Conservation (phyloP, 2,113 vertebrate genomes). For the Illadopsis cleaveri region DNA sequence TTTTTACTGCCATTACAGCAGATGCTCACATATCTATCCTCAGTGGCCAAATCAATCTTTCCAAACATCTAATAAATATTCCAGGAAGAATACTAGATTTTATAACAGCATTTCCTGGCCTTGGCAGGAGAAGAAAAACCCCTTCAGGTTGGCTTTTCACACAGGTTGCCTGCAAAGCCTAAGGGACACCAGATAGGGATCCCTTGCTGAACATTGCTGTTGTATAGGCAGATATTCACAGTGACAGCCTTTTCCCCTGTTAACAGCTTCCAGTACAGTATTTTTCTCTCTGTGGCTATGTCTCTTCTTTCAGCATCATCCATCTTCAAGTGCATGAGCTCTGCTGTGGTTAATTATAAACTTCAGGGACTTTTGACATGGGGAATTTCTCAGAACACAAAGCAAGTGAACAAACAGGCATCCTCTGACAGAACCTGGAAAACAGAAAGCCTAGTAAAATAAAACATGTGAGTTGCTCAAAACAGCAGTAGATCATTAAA, state of each 20-base stretch:
- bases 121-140: not conserved
- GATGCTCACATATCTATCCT: constrained; percentile 68
- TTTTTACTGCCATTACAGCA: constrained; percentile 70
- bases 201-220: not conserved
- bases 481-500: not conserved
- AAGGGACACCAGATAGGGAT: not conserved
- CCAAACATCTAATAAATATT: constrained; percentile 54
- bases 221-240: not conserved
- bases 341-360: not conserved
- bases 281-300: not conserved
- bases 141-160: not conserved
- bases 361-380: not conserved
- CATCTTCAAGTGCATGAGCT: not conserved
- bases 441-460: not conserved
- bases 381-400: not conserved
- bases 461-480: not conserved
- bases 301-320: not conserved
- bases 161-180: not conserved
- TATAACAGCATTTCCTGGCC: not conserved
- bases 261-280: not conserved
- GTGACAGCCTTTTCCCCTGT: not conserved
- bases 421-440: not conserved
- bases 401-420: not conserved
- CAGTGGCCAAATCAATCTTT: constrained; percentile 63
- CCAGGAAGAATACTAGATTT: not conserved